phyloP scores from a whole-genome alignment of 92 coral and sea anemone genomes.

The Zoanthus sansibaricus region DNA sequence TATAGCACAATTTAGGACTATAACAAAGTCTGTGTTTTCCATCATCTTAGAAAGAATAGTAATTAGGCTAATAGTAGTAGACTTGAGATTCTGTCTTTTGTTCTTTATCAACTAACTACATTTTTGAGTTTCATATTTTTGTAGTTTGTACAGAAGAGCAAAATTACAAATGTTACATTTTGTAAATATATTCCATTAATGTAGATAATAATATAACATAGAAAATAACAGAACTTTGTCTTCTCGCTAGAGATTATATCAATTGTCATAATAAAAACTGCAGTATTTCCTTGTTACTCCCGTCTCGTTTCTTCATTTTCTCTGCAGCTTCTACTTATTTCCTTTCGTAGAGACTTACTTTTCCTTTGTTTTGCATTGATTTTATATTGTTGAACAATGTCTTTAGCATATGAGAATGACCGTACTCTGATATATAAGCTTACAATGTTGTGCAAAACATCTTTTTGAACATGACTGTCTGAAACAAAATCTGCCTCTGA shows the following conservation, averaged over 20 bases:
- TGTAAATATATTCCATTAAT: background rate
- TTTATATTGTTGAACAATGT: constrained; percentile 55
- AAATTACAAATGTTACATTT: background rate
- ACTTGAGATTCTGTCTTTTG: background rate
- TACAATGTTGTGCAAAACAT: constrained; percentile 54
- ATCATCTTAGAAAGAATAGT: background rate
- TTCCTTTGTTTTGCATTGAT: constrained; percentile 40
- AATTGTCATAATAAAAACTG: background rate
- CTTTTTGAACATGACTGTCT: constrained; percentile 49
- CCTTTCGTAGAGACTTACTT: constrained; percentile 63
- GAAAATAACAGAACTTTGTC: background rate
- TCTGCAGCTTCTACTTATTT: constrained; percentile 50
- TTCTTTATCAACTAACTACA: background rate
- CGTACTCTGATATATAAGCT: constrained; percentile 57
- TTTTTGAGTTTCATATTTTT: background rate
- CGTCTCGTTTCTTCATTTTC: constrained; percentile 46
- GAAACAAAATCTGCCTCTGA: constrained; percentile 49
- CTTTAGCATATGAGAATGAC: constrained; percentile 55
- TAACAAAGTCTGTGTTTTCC: background rate
- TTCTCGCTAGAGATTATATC: background rate
- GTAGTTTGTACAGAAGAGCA: background rate
- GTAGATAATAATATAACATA: background rate
- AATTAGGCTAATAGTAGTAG: background rate
- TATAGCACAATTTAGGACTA: background rate
- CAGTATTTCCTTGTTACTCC: background rate